Conservation (phyloP, 2,113 vertebrate genomes). For the Ceyx margarethae region DNA sequence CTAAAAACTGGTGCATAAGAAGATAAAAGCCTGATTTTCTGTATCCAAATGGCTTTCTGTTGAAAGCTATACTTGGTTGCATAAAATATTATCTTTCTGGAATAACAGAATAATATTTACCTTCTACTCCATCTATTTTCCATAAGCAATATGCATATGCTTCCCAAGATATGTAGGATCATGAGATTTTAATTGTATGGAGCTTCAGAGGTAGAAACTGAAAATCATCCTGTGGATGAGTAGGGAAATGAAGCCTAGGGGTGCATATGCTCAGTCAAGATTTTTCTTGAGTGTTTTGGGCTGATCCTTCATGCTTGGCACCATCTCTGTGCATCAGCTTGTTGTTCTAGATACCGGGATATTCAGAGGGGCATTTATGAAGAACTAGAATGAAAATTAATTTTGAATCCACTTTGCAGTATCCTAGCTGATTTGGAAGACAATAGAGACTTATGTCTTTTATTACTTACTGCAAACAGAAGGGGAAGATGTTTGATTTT, state of each 20-base stretch:
- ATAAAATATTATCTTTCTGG: background rate
- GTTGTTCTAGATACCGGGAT: background rate
- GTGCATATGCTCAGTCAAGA: background rate
- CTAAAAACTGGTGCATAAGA: background rate
- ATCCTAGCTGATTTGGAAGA: background rate
- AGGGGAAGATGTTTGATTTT: background rate
- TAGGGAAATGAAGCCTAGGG: background rate
- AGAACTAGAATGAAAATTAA: background rate
- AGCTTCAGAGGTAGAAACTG: background rate
- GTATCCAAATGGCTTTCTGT: background rate
- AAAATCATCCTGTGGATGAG: background rate
- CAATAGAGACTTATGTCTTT: background rate
- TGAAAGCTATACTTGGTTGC: background rate
- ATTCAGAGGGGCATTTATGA: rapidly evolving
- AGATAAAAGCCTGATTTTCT: background rate
- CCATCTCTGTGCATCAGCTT: background rate
- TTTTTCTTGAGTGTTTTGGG: background rate
- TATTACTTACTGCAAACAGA: background rate
- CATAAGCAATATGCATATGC: background rate
- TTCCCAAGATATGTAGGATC: background rate
- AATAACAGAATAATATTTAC: background rate
- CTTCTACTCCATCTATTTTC: background rate
- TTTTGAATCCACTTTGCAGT: background rate
- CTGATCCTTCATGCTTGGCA: background rate
- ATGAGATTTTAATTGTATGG: background rate